Conservation (phyloP, 2,113 vertebrate species). For the Sapayoa aenigma region DNA sequence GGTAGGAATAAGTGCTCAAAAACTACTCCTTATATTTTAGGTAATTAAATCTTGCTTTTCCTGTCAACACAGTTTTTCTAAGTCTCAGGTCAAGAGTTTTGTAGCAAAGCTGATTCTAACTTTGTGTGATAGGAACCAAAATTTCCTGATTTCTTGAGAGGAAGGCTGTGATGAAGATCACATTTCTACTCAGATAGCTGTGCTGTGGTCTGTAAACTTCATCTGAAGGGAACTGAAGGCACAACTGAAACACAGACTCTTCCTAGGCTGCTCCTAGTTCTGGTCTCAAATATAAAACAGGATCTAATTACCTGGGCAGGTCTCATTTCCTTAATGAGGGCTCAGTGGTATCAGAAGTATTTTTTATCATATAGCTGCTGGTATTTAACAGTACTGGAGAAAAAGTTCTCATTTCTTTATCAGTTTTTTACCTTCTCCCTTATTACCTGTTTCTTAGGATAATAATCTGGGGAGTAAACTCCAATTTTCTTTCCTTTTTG, state of each 20-base stretch:
- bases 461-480: not conserved
- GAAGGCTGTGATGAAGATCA: not conserved
- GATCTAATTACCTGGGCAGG: not conserved
- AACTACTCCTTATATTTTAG: not conserved
- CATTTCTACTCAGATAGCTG: not conserved
- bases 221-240: not conserved
- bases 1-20: not conserved
- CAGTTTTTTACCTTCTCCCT: not conserved
- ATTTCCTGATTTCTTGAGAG: not conserved
- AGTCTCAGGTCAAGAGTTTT: not conserved
- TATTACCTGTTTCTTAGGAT: not conserved
- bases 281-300: not conserved
- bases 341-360: not conserved
- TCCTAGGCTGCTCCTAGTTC: not conserved
- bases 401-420: not conserved
- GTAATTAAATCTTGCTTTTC: not conserved
- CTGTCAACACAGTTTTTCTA: not conserved
- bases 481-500: not conserved
- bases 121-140: not conserved
- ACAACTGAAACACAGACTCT: not conserved
- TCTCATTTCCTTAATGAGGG: not conserved
- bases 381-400: not conserved
- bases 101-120: not conserved
- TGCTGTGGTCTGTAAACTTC: not conserved
- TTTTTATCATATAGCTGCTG: not conserved